phyloP scores from a whole-genome alignment of 2,113 vertebrate genomes.

The Apteryx mantelli region DNA sequence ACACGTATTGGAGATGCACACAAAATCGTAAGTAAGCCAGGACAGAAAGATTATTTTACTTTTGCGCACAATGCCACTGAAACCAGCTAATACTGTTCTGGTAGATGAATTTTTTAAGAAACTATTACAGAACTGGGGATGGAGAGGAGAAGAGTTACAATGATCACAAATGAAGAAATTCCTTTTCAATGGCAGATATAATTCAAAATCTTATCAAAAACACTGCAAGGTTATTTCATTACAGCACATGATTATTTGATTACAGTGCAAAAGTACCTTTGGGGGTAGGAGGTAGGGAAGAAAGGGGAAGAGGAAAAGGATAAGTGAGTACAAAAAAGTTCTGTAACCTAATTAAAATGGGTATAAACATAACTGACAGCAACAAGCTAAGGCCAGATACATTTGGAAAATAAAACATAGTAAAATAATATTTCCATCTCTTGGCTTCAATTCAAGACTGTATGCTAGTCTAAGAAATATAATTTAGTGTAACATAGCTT shows the following conservation, averaged over 20 bases:
- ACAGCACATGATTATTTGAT: neutral
- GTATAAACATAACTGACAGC: neutral
- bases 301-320: neutral
- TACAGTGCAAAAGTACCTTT: neutral
- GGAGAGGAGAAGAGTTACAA: no score
- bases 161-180: no score
- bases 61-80: neutral
- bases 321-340: neutral
- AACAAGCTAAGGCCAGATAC: neutral
- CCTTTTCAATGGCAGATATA: no score
- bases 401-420: neutral
- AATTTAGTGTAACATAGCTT: neutral
- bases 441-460: neutral
- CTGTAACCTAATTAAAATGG: neutral
- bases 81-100: neutral
- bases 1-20: neutral
- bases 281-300: neutral
- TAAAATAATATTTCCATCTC: neutral
- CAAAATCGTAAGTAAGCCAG: neutral
- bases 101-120: no score
- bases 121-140: no score
- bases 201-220: no score
- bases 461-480: neutral
- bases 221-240: neutral
- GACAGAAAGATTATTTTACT: neutral